Evolutionary conservation across 2,113 vertebrate genomes (phyloP), one percentile per base, ranked within the genome.

Genomic region (Pachypanchax playfairii): DNA sequence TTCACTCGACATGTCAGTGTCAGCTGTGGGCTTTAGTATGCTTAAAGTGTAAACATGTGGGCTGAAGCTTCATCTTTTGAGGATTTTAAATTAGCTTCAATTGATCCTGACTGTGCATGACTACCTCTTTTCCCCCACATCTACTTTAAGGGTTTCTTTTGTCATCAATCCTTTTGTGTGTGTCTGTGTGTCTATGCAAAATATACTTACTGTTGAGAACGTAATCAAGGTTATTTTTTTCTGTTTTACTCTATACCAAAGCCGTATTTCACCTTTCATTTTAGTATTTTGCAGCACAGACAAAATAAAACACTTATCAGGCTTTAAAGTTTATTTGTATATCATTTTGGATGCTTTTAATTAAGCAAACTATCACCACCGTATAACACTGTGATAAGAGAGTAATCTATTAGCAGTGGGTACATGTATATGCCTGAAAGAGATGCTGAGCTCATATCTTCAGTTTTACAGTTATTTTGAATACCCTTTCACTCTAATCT

Each of bases 1-100:
- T 80, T 82, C 75, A 73, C 73, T 84, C 54, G 53, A 65, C 58
- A 74, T 79, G 77, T 76, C 75, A 73, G 51, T 51, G 18, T 35
- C 55, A 72, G 54, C 71, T 43, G 48, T 69, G 63, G 53, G 54
- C 52, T 82, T 80, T 78, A 66, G 73, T 49, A 22, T 73, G 43
- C 62, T 72, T 49, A 69, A 42, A 53, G 50, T 50, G 60, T 82
- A 79, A 82, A 76, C 70, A 73, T 65, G 68, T 79, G 62, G 65
- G 80, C 65, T 67, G 41, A 70, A 56, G 68, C 53, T 47, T 20
- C 17, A 47, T 66, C 54, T 53, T 82, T 47, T 46, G 61, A 73
- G 64, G 20, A 39, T 61, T 60, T 55, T 50, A 62, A 73, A 55
- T 64, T 56, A 28, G 44, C 13, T 57, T 20, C 26, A 17, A 48